phyloP scores from a whole-genome alignment of 2,888 invertebrate genomes.

The Lasioglossum figueresi region DNA sequence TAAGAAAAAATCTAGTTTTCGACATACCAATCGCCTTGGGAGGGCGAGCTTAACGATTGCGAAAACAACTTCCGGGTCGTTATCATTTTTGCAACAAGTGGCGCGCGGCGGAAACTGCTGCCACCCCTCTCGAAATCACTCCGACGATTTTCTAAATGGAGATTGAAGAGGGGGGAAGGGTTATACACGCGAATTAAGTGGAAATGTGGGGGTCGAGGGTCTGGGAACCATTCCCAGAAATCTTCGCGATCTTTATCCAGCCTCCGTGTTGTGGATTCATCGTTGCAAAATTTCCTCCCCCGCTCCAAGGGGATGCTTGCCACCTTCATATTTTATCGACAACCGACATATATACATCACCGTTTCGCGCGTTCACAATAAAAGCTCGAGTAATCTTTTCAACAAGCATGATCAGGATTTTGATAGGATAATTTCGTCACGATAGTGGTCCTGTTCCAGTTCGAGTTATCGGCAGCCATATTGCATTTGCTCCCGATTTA shows the following conservation, averaged over 20 bases:
- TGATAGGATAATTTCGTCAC: neutral
- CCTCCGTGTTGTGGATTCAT: neutral
- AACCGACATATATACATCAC: neutral
- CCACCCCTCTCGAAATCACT: neutral
- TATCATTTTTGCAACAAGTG: constrained; percentile 69
- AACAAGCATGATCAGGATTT: neutral
- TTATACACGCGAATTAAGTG: neutral
- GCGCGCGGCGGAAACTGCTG: constrained; percentile 20
- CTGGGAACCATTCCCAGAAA: neutral
- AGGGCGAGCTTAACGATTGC: constrained; percentile 48
- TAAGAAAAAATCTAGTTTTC: neutral
- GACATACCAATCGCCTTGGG: neutral
- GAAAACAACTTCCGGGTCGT: constrained; percentile 51
- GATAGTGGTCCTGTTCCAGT: neutral
- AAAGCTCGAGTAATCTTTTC: neutral
- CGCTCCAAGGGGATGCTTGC: neutral
- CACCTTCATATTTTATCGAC: neutral
- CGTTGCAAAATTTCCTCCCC: neutral
- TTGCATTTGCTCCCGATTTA: neutral
- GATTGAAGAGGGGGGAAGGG: neutral
- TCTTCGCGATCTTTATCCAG: constrained; percentile 1
- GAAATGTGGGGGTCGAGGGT: neutral
- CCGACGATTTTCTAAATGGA: neutral
- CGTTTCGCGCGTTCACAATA: neutral
- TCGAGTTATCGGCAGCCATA: neutral